A percentile compares a stretch with the other conserved stretches of the same genome.
Evolutionary conservation across 2,113 vertebrate species (phyloP).

Genomic region (Pongo abelii): DNA sequence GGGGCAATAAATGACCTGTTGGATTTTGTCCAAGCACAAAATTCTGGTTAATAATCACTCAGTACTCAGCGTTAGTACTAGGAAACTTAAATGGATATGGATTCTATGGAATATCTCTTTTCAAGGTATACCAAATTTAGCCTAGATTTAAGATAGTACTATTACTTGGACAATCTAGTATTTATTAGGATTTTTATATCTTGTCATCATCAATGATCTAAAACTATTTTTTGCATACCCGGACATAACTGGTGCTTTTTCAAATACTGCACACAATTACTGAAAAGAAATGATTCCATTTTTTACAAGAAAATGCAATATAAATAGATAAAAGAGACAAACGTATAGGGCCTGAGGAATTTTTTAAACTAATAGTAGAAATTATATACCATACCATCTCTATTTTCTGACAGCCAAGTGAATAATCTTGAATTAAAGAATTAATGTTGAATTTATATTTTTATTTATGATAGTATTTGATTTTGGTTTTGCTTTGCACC

Average conservation of each 20-base stretch:
- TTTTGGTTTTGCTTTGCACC: slow-evolving; percentile 44
- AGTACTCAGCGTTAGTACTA: neutral
- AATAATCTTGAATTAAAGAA: slow-evolving; percentile 34
- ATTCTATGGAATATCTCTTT: slow-evolving; percentile 28
- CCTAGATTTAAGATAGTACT: slow-evolving; percentile 4
- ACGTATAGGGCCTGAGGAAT: neutral
- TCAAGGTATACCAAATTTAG: neutral
- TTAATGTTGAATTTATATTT: slow-evolving; percentile 44
- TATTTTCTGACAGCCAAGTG: slow-evolving; percentile 1
- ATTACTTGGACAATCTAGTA: neutral
- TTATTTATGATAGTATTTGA: neutral
- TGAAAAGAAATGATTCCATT: slow-evolving; percentile 12
- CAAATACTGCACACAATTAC: neutral
- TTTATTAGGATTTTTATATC: slow-evolving; percentile 8
- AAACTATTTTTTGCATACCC: neutral
- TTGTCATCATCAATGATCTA: slow-evolving; percentile 18
- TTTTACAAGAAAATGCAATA: slow-evolving; percentile 11
- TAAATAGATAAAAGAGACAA: slow-evolving; percentile 18
- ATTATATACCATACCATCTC: neutral
- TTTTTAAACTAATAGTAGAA: neutral
- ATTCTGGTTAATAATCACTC: slow-evolving; percentile 6
- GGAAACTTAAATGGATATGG: neutral
- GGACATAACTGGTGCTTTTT: slow-evolving; percentile 8
- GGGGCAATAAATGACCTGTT: neutral
- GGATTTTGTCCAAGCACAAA: neutral